Evolutionary conservation across 1,140 invertebrate species (phyloP).

Genomic region (Probaryconus sp.): DNA sequence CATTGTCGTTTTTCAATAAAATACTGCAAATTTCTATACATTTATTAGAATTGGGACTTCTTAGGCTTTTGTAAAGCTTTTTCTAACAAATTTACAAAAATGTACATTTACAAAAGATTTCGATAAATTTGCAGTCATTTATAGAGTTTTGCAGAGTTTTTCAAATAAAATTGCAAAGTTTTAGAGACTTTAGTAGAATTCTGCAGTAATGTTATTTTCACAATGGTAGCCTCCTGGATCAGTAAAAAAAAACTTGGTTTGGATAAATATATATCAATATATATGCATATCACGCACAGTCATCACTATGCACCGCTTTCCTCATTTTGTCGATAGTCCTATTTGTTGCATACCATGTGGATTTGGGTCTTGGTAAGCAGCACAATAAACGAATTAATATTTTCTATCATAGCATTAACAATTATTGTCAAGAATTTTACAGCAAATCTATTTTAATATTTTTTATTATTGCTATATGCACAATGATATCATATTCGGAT

Average conservation of each 20-base stretch:
- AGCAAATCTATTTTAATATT: conserved; percentile 42
- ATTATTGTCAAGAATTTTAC: conserved; percentile 24
- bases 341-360: conserved; percentile 79
- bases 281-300: conserved; percentile 74
- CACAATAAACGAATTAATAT: conserved; percentile 74
- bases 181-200: too few relatives aligned
- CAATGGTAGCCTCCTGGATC: too few relatives aligned
- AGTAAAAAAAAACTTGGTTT: conserved; percentile 63
- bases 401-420: conserved; percentile 58
- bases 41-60: too few relatives aligned
- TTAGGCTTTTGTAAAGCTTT: too few relatives aligned
- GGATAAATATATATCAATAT: conserved; percentile 61
- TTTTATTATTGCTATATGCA: conserved; percentile 3
- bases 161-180: too few relatives aligned
- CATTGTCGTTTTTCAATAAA: conserved; percentile 2
- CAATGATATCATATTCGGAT: too few relatives aligned
- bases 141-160: too few relatives aligned
- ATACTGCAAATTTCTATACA: too few relatives aligned
- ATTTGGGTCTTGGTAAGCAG: conserved; percentile 79
- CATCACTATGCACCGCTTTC: conserved; percentile 78
- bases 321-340: conserved; percentile 79
- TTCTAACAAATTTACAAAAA: too few relatives aligned
- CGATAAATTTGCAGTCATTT: too few relatives aligned
- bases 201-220: too few relatives aligned
- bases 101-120: too few relatives aligned